Conservation (phyloP, 2,113 vertebrate genomes). For the Passerina amoena region DNA sequence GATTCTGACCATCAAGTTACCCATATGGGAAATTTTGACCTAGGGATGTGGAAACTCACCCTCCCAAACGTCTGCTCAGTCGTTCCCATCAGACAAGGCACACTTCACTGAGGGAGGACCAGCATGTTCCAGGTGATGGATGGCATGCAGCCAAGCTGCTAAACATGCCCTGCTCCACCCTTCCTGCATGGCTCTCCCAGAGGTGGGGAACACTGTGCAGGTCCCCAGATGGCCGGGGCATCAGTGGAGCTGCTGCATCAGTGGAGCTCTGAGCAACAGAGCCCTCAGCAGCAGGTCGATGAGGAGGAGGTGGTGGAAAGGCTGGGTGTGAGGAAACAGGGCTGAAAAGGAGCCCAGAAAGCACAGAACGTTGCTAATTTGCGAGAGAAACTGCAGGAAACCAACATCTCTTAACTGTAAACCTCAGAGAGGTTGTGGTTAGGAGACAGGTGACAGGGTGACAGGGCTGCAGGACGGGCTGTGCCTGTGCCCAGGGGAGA, state of each 20-base stretch:
- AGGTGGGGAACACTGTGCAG: neutral
- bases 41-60: neutral
- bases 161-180: neutral
- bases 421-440: neutral
- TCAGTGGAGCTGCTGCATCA: neutral
- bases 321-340: neutral
- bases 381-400: neutral
- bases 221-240: neutral
- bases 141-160: neutral
- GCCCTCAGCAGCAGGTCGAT: neutral
- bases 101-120: neutral
- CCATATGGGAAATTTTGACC: neutral
- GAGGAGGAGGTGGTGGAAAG: neutral
- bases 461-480: neutral
- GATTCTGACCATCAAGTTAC: neutral
- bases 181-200: fast-evolving
- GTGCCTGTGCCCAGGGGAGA: neutral
- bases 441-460: neutral
- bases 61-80: neutral
- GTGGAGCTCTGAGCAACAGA: neutral
- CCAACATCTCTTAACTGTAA: neutral
- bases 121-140: neutral
- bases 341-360: neutral
- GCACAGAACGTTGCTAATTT: neutral
- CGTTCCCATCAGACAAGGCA: neutral